Conservation (phyloP, 1,140 invertebrate genomes). For the Papilio machaon region DNA sequence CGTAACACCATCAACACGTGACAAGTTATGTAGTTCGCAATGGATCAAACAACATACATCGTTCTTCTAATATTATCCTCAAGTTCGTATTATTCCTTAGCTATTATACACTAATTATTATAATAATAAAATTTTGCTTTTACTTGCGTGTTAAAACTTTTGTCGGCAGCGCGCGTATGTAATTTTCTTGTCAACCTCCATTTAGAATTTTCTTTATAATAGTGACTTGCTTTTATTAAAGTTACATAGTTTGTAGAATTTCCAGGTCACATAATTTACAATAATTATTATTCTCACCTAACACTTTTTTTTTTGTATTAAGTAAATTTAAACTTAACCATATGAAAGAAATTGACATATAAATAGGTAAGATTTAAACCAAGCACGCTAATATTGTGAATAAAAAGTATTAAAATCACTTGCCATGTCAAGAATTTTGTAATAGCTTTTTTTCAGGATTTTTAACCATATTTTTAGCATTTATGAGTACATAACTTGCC, state of each 20-base stretch:
- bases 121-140: slow-evolving; percentile 43
- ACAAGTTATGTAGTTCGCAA: slow-evolving; percentile 47
- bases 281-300: not conserved
- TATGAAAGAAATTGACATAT: not conserved
- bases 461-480: no score
- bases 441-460: no score
- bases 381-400: no score
- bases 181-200: slow-evolving; percentile 62
- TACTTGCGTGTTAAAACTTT: slow-evolving; percentile 56
- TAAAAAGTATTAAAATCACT: no score
- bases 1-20: slow-evolving; percentile 31
- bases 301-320: not conserved
- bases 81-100: slow-evolving; percentile 59
- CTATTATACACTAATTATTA: slow-evolving; percentile 42
- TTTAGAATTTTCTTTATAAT: slow-evolving; percentile 45
- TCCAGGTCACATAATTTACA: not conserved
- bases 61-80: slow-evolving; percentile 64
- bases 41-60: slow-evolving; percentile 62
- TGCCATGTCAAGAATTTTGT: no score
- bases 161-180: slow-evolving; percentile 44
- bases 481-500: no score
- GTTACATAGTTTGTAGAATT: not conserved
- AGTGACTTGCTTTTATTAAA: slow-evolving; percentile 29
- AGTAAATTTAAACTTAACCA: not conserved
- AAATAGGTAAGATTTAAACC: no score